These are phyloP conservation scores for Polyommatus iphigenia DNA, from an alignment of 2,888 invertebrate species.

Conservation along the genomic window DNA sequence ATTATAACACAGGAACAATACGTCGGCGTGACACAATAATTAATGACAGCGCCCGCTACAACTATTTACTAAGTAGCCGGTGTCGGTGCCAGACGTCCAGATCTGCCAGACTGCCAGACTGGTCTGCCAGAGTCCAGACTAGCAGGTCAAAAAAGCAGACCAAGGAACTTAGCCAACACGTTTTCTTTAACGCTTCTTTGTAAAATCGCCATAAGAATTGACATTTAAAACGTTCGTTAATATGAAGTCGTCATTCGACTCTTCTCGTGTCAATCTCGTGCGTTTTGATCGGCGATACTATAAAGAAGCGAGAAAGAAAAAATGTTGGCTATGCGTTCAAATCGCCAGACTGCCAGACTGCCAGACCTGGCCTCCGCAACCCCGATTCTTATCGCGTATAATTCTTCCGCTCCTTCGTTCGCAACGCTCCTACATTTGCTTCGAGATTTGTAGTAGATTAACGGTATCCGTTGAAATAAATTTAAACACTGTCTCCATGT, in stretches of 20 bases:
- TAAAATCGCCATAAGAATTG: too few species aligned
- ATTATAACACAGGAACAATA: conserved; percentile 12
- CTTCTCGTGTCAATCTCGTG: neutral
- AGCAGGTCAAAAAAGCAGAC: neutral
- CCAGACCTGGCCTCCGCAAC: neutral
- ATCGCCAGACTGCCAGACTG: neutral
- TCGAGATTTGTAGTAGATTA: conserved; percentile 27
- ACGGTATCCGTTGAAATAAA: conserved; percentile 23
- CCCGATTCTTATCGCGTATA: conserved; percentile 21
- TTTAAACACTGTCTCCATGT: conserved; percentile 8
- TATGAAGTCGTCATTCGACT: too few species aligned
- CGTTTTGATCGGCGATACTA: neutral
- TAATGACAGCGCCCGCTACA: conserved; percentile 22
- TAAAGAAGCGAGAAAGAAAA: neutral
- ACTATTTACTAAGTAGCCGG: conserved; percentile 26
- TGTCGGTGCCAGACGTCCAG: neutral
- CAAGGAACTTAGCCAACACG: neutral
- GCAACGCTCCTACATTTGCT: conserved; percentile 8
- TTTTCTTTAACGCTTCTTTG: too few species aligned
- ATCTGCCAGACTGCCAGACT: conserved; percentile 1
- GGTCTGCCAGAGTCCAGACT: neutral
- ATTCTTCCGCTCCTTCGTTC: conserved; percentile 19
- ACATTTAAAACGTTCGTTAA: too few species aligned
- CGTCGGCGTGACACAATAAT: conserved; percentile 17
- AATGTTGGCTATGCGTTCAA: neutral